Evolutionary conservation across 2,797 vertebrate species (phyloP).

Genomic region (Sebastes oblongus): DNA sequence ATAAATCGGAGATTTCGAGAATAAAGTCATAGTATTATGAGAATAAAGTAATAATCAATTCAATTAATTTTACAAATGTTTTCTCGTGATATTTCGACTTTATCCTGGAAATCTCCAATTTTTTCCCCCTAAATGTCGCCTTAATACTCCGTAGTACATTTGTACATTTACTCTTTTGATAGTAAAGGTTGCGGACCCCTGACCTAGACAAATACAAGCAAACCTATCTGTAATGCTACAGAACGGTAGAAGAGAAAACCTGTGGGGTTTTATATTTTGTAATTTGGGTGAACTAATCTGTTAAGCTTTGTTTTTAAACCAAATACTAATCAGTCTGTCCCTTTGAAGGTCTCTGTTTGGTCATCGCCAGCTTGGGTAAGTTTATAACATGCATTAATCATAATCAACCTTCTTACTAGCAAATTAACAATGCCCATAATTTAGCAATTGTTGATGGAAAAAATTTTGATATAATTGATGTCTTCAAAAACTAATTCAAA

Average conservation of each 20-base stretch:
- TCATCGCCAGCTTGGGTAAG: slow-evolving; percentile 45
- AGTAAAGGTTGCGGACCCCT: too few species aligned
- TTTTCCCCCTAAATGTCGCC: too few species aligned
- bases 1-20: too few species aligned
- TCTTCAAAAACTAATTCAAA: background rate
- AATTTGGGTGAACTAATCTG: background rate
- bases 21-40: too few species aligned
- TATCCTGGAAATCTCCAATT: too few species aligned
- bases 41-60: too few species aligned
- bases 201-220: too few species aligned
- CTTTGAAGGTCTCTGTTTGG: slow-evolving; percentile 51
- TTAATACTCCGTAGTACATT: too few species aligned
- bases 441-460: background rate
- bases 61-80: too few species aligned
- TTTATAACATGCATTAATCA: background rate
- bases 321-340: background rate
- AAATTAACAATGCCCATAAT: too few species aligned
- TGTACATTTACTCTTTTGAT: too few species aligned
- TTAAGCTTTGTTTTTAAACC: background rate
- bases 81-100: too few species aligned
- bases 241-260: background rate
- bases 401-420: background rate
- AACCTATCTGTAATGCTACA: background rate
- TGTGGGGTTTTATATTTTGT: background rate
- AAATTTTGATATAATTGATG: background rate